Conservation (phyloP, 1,140 invertebrate species). For the Sminthurinus signatus region DNA sequence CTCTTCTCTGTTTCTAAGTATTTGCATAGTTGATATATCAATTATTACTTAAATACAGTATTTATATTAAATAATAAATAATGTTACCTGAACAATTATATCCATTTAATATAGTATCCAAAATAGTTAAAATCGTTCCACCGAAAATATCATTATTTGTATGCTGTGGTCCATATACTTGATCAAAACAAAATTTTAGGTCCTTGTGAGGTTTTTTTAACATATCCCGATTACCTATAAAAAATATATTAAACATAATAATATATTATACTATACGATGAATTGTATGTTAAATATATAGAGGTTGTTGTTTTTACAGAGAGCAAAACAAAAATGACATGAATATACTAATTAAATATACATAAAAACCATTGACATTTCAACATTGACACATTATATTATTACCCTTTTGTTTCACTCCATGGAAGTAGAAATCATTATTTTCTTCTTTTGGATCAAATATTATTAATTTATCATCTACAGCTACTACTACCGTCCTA, state of each 20-base stretch:
- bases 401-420: conserved; percentile 60
- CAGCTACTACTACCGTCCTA: conserved; percentile 60
- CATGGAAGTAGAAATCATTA: conserved; percentile 74
- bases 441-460: conserved; percentile 83
- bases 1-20: no score
- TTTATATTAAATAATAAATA: conserved; percentile 5
- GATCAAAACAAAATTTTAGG: conserved; percentile 78
- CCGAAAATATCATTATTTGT: conserved; percentile 69
- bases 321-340: no score
- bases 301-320: no score
- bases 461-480: conserved; percentile 70
- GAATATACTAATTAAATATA: no score
- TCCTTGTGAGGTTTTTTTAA: conserved; percentile 76
- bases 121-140: conserved; percentile 66
- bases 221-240: conserved; percentile 56
- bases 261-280: no score
- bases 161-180: conserved; percentile 61
- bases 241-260: no score
- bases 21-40: no score
- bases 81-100: conserved; percentile 74
- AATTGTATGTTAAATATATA: no score
- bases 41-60: no score
- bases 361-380: no score
- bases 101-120: conserved; percentile 69
- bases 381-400: no score